A percentile compares a stretch with the other conserved stretches of the same genome.
Conservation (phyloP, 2,888 invertebrate species). For the Sminthurinus aureus region DNA sequence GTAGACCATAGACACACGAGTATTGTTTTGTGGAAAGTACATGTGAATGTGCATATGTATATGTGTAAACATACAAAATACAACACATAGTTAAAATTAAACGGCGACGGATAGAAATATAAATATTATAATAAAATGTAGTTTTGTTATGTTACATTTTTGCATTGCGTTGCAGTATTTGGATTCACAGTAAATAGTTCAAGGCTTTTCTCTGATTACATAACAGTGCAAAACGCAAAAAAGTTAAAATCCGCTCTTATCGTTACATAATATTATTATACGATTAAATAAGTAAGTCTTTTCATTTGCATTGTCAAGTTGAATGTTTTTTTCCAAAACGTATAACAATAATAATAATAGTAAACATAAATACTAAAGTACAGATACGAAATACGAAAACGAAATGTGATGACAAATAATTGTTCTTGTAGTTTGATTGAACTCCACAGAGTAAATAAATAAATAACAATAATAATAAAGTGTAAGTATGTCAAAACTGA, state of each 20-base stretch:
- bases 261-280: background rate
- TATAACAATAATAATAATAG: slow-evolving; percentile 1
- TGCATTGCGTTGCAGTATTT: background rate
- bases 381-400: background rate
- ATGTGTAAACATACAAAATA: too few relatives aligned
- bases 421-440: slow-evolving; percentile 17
- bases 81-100: too few relatives aligned
- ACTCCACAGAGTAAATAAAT: background rate
- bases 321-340: background rate
- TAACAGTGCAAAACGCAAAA: background rate
- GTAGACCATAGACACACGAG: too few relatives aligned
- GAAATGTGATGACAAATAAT: slow-evolving; percentile 6
- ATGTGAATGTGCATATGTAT: too few relatives aligned
- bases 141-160: background rate
- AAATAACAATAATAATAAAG: slow-evolving; percentile 3
- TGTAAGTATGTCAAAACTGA: slow-evolving; percentile 3
- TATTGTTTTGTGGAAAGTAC: too few relatives aligned
- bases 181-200: background rate
- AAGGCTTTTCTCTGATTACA: background rate
- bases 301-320: slow-evolving; percentile 15
- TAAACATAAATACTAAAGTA: slow-evolving; percentile 4
- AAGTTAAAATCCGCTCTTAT: background rate
- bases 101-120: too few relatives aligned
- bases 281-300: background rate
- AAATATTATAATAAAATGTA: too few relatives aligned